These are phyloP conservation scores for Galeopsomyia nigrocyanea DNA, from an alignment of 2,888 invertebrate species.

Conservation along the genomic window DNA sequence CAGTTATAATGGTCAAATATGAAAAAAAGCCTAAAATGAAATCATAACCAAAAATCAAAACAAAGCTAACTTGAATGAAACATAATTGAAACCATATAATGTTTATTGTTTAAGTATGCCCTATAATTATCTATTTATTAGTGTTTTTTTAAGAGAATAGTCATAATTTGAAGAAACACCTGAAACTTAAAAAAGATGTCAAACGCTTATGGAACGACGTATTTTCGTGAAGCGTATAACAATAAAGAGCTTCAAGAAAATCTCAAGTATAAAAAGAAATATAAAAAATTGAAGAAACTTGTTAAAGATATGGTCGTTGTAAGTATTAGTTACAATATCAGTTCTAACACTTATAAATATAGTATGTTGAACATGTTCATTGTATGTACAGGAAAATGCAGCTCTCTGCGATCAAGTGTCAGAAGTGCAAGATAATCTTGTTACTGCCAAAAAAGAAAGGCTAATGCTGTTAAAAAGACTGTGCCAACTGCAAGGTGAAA, in stretches of 20 bases:
- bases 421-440: slow-evolving; percentile 84
- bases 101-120: too few species aligned
- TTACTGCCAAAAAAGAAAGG: slow-evolving; percentile 86
- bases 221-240: slow-evolving; percentile 62
- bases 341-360: background rate
- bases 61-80: background rate
- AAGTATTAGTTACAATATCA: slow-evolving; percentile 64
- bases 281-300: slow-evolving; percentile 74
- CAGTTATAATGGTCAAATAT: background rate
- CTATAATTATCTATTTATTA: too few species aligned
- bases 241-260: slow-evolving; percentile 67
- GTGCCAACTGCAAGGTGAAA: slow-evolving; percentile 72
- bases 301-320: slow-evolving; percentile 79
- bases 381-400: slow-evolving; percentile 79
- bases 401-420: slow-evolving; percentile 91
- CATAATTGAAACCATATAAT: slow-evolving; percentile 2
- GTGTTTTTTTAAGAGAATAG: too few species aligned
- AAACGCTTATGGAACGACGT: slow-evolving; percentile 58
- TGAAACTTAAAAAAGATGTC: slow-evolving; percentile 55
- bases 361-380: slow-evolving; percentile 1
- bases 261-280: slow-evolving; percentile 75
- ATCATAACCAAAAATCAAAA: too few species aligned
- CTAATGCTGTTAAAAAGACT: slow-evolving; percentile 84
- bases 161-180: too few species aligned
- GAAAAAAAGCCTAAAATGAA: background rate